Base-by-base conservation (phyloP, 2,888 invertebrate species). In the Cyrtodaria siliqua region DNA sequence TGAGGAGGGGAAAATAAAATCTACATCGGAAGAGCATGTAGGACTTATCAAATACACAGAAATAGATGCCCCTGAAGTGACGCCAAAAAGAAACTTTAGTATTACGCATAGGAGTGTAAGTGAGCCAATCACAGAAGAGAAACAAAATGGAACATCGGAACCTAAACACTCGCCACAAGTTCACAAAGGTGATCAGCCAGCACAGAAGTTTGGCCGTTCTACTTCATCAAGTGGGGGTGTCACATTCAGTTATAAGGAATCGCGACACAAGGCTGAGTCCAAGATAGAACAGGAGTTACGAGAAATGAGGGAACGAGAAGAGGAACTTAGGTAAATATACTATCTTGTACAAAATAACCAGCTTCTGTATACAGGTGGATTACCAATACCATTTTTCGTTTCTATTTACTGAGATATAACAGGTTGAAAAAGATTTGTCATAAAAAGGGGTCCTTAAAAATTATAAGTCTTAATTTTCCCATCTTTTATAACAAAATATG, bases 271-370 rank as follows among this genome's bases (percentile, higher is more conserved):
- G 0, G 97, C 97, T 2, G 97, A 97, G 91, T 96, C 97, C 88
- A 97, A 97, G 93, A 97, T 98, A 86, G 96, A 97, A 89, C 95
- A 95, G 79, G 98, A 98, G 92, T 93, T 98, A 60, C 94, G 95
- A 90, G 97, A 97, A 87, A 96, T 97, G 95, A 96, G 96, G 89
- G 95, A 95, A 82, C 94, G 97, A 66, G 97, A 97, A 90, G 95
- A 96, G 81, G 97, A 97, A 89, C 93, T 97, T 50, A 96, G 96
- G 94, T 95, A 87, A 83, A 89, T 84, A 14, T 33, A 33, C 12
- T 33, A n/a, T n/a, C n/a, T n/a, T n/a, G n/a, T n/a, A n/a, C n/a
- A n/a, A n/a, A n/a, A n/a, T n/a, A n/a, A n/a, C n/a, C n/a, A n/a
- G n/a, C n/a, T n/a, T n/a, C n/a, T n/a, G n/a, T n/a, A n/a, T n/a